These are phyloP conservation scores for Lichenostomus cassidix DNA, from an alignment of 2,113 vertebrate genomes.

Conservation along the genomic window DNA sequence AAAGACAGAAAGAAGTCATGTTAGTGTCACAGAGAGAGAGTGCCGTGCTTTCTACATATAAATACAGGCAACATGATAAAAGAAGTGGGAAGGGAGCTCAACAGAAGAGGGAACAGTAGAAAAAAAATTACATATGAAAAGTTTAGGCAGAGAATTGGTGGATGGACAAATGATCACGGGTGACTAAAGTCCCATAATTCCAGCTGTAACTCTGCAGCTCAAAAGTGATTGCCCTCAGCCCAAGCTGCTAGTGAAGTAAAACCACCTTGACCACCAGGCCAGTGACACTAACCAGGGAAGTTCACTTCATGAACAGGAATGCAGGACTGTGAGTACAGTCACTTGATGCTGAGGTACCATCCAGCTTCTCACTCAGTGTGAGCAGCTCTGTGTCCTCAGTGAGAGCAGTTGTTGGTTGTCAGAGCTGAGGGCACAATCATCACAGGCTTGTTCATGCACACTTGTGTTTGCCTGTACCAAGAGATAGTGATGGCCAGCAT, in stretches of 20 bases:
- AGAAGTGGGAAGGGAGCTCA: not conserved
- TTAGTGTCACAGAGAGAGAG: not conserved
- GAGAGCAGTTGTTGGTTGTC: not conserved
- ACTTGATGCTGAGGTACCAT: not conserved
- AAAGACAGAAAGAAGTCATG: not conserved
- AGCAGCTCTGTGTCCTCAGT: not conserved
- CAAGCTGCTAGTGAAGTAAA: not conserved
- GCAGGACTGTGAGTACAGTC: not conserved
- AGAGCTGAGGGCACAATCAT: not conserved
- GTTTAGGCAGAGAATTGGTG: not conserved
- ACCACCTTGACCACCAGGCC: not conserved
- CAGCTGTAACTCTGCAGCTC: not conserved
- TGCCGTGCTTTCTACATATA: not conserved
- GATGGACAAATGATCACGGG: not conserved
- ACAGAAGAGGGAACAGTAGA: not conserved
- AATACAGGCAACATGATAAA: not conserved
- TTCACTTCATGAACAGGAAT: not conserved
- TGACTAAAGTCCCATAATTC: not conserved
- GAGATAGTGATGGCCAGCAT: not conserved
- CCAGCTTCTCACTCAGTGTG: not conserved
- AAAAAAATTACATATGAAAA: not conserved
- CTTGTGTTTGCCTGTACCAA: not conserved
- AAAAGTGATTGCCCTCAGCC: not conserved
- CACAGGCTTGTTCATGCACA: not conserved
- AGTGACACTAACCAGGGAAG: not conserved